phyloP scores from a whole-genome alignment of 2,888 invertebrate species.

The Morpho deidamia region DNA sequence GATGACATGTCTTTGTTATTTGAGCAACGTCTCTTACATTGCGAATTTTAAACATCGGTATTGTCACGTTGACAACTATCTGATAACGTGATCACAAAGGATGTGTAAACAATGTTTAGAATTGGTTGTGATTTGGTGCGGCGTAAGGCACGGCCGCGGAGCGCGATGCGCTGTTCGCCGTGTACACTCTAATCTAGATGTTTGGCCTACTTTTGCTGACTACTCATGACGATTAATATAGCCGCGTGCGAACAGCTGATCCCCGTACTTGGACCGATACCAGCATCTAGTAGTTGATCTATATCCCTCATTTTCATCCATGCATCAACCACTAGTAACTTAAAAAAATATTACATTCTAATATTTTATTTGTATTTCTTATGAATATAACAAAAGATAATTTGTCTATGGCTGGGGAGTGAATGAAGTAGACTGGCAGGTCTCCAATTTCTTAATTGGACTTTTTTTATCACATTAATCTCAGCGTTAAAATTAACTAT shows the following conservation, averaged over 20 bases:
- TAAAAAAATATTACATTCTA: neutral
- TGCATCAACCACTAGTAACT: neutral
- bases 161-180: conserved; percentile 48
- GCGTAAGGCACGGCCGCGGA: conserved; percentile 34
- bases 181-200: conserved; percentile 58
- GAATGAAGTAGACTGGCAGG: conserved; percentile 9
- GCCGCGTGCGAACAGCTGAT: conserved; percentile 73
- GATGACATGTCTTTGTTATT: conserved; percentile 75
- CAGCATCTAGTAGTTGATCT: conserved; percentile 17
- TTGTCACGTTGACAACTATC: conserved; percentile 58
- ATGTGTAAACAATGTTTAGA: conserved; percentile 60
- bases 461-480: conserved; percentile 10
- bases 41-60: conserved; percentile 43
- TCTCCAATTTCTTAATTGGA: conserved; percentile 18
- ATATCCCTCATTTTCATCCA: conserved; percentile 31
- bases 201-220: conserved; percentile 72
- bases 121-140: conserved; percentile 39
- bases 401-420: neutral
- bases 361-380: neutral
- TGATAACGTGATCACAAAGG: conserved; percentile 42
- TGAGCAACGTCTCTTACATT: conserved; percentile 43
- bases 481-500: neutral
- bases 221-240: conserved; percentile 71
- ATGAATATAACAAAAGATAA: no score
- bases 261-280: conserved; percentile 48